Base-by-base conservation (phyloP, 2,797 vertebrate species). In the Eulemur rubriventer region DNA sequence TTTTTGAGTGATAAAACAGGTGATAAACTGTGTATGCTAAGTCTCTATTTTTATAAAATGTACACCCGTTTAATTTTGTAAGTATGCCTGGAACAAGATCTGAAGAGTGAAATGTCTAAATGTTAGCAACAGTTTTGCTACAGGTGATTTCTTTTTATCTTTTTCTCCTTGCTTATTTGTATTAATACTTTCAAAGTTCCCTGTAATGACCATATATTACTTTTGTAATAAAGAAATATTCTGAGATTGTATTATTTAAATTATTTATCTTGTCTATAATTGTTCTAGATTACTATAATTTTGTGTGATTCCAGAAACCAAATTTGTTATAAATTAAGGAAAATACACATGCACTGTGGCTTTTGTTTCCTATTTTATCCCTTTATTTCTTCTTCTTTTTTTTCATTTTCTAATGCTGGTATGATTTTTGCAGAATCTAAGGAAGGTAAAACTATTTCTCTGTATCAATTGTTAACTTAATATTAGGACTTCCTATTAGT, bases 131-230 rank as follows among this genome's bases (percentile, higher is more conserved):
- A 12, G 43, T 50, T 90, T 95, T 93, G n/a, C n/a, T 75, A 35
- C 1, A 33, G 46, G 13, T 78, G 57, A 78, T 91, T 91, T 59
- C 18, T 69, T 91, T 67, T 94, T 6, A 73, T 89, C 67, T 61
- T 97, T 94, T 93, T 78, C 26, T 20, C 73, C 20, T 55, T 90
- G 33, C 28, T 83, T 82, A n/a, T 82, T 80, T 93, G 16, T 80
- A 26, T 57, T 57, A 26, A 57, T 26, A 75, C 17, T 57, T 89
- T 18, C 43, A 69, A 67, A 75, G n/a, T 69, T 94, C 69, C 30
- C 4, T 9, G 57, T 91, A 79, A 69, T 89, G 28, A 70, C 83
- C 41, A 72, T 52, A 6, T 69, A 46, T 84, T 67, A 48, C 18
- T 90, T 87, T 94, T 61, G 30, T 7, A 75, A 73, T 88, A 69